Base-by-base conservation (phyloP, 1,140 invertebrate species). In the Drosophila orosa region DNA sequence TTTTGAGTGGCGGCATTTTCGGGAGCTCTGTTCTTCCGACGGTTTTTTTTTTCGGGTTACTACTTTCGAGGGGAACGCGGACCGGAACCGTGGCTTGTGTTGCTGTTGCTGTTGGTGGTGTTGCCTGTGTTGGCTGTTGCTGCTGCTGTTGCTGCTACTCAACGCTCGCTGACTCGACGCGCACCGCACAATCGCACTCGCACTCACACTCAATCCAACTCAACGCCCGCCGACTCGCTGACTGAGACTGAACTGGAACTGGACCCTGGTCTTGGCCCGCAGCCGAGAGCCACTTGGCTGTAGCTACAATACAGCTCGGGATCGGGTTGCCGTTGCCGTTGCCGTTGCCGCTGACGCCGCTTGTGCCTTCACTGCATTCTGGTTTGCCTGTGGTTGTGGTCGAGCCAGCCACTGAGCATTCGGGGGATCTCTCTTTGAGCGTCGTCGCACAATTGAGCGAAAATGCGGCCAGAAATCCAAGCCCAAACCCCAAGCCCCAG, bases 171-270 rank as follows among this genome's bases (percentile, higher is more conserved):
- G 72, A 74, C 68, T 74, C 73, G 73, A 76, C 48, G 71, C 71
- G 71, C 71, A 65, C 60, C 63, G 60, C 63, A 67, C 59, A 52
- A 33, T 66, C 57, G 57, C 57, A 59, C 56, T 65, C 65, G 65
- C 59, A 68, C 65, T 68, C 60, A 62, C 80, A 84, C 80, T 83
- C 80, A 84, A 77, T 76, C 80, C 80, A 80, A 85, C 84, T 83
- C 71, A 72, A 68, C 65, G 65, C 65, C 54, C 68, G 69, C 65
- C 65, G 65, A 68, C 60, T 68, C 60, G 60, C 65, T 52, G 82
- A 75, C 74, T 82, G 80, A 74, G 81, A 85, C 69, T 76, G 72
- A 83, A 58, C 63, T 58, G 55, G 55, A 74, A 50, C 63, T 40
- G 60, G 58, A 62, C 44, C 60, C 48, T 52, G 48, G 48, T 52